A percentile compares a stretch with the other conserved stretches of the same genome.
phyloP scores from a whole-genome alignment of 64 coral and sea anemone species.

The Exaiptasia diaphana region DNA sequence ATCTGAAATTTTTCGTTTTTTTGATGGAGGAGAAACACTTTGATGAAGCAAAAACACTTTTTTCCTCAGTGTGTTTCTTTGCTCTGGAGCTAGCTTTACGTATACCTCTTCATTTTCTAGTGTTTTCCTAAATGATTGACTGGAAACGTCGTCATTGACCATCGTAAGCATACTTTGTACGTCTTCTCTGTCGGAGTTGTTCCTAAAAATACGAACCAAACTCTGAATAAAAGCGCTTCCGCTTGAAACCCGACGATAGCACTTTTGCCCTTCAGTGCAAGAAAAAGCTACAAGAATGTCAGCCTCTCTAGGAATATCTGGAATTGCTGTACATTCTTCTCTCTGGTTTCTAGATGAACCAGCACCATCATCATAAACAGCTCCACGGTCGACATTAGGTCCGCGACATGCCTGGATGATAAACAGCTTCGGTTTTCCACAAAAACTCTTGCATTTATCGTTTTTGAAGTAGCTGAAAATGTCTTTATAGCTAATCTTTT shows the following conservation, averaged over 20 bases:
- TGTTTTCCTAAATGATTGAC: no score
- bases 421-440: conserved; percentile 71
- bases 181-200: conserved; percentile 49
- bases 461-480: conserved; percentile 42
- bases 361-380: background rate
- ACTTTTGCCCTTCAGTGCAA: conserved; percentile 47
- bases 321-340: no score
- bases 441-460: conserved; percentile 21
- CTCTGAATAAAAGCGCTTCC: conserved; percentile 66
- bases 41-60: conserved; percentile 70
- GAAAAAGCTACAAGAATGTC: conserved; percentile 66
- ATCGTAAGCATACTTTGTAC: conserved; percentile 66
- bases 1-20: no score
- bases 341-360: no score
- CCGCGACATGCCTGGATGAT: conserved; percentile 70
- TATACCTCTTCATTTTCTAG: no score
- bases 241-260: conserved; percentile 29
- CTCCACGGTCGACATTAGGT: background rate
- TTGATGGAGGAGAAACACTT: no score
- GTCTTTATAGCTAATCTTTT: background rate
- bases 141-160: conserved; percentile 34
- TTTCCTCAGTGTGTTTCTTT: conserved; percentile 48
- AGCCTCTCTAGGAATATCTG: conserved; percentile 28
- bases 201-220: conserved; percentile 38
- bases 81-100: conserved; percentile 43